A percentile compares a stretch with the other conserved stretches of the same genome.
Evolutionary conservation across 2,888 invertebrate genomes (phyloP).

Genomic region (Scaeva pyrastri): DNA sequence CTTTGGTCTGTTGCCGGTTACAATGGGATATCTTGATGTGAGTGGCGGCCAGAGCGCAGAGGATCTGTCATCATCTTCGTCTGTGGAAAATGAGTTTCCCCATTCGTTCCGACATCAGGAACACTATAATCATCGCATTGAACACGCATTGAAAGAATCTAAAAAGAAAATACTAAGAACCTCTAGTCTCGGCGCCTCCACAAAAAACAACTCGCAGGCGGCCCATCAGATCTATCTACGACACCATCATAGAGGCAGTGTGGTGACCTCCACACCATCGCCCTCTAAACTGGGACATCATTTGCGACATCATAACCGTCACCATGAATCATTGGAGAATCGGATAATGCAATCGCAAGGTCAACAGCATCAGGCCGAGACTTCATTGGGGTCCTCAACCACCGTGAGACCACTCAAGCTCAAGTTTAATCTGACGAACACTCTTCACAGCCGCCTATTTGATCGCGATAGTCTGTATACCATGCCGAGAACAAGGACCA

Average conservation of each 20-base stretch:
- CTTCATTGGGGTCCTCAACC: slow-evolving; percentile 39
- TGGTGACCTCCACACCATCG: slow-evolving; percentile 34
- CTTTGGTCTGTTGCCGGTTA: slow-evolving; percentile 65
- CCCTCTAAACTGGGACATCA: slow-evolving; percentile 78
- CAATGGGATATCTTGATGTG: slow-evolving; percentile 66
- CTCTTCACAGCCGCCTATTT: slow-evolving; percentile 79
- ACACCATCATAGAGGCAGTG: slow-evolving; percentile 68
- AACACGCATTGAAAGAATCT: slow-evolving; percentile 77
- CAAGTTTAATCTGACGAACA: slow-evolving; percentile 74
- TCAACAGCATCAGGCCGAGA: slow-evolving; percentile 77
- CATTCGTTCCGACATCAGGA: slow-evolving; percentile 79
- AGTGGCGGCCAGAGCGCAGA: slow-evolving; percentile 57
- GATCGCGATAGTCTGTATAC: slow-evolving; percentile 81
- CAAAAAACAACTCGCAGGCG: slow-evolving; percentile 43
- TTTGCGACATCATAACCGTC: slow-evolving; percentile 81
- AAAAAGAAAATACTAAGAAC: slow-evolving; percentile 57
- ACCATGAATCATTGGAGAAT: slow-evolving; percentile 81
- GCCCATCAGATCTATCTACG: slow-evolving; percentile 66
- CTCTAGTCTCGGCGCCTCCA: background rate
- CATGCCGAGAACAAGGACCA: slow-evolving; percentile 76
- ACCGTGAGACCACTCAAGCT: slow-evolving; percentile 57
- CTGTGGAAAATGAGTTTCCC: slow-evolving; percentile 68
- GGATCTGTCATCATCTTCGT: slow-evolving; percentile 48
- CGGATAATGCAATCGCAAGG: slow-evolving; percentile 80
- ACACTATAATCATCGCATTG: slow-evolving; percentile 78